These are phyloP conservation scores for Hydrozoanthus gracilis DNA, from an alignment of 92 coral and sea anemone species.

Conservation along the genomic window DNA sequence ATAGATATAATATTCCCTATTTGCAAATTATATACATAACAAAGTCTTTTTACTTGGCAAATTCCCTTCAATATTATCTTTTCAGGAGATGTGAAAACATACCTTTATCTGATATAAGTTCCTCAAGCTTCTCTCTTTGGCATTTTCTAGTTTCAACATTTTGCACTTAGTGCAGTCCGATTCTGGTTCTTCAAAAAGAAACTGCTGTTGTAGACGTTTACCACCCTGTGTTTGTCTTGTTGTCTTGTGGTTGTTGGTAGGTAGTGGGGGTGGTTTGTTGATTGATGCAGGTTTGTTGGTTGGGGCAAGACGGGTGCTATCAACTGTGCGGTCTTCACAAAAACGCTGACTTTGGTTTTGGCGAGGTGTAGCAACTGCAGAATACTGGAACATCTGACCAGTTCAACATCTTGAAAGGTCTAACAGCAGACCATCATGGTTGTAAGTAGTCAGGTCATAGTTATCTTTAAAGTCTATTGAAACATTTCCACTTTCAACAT, in stretches of 20 bases:
- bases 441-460: not conserved
- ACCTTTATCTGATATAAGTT: conserved; percentile 32
- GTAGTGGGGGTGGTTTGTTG: not conserved
- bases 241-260: conserved; percentile 1
- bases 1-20: not conserved
- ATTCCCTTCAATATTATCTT: not conserved
- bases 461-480: not conserved
- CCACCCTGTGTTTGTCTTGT: conserved; percentile 28
- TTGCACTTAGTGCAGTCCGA: conserved; percentile 11
- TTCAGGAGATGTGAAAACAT: conserved; percentile 3
- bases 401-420: conserved; percentile 34
- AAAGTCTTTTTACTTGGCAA: not conserved
- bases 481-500: conserved; percentile 26
- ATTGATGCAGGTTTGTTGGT: conserved; percentile 1
- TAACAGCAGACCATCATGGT: conserved; percentile 8
- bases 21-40: not conserved
- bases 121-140: conserved; percentile 23
- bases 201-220: not conserved
- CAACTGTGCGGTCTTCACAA: conserved; percentile 4
- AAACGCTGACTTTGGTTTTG: conserved; percentile 6
- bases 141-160: conserved; percentile 17
- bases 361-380: conserved; percentile 6
- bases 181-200: conserved; percentile 9
- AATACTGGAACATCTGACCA: conserved; percentile 17
- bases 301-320: conserved; percentile 5